phyloP scores from a whole-genome alignment of 2,797 vertebrate species.

The Sebastes ruberrimus region DNA sequence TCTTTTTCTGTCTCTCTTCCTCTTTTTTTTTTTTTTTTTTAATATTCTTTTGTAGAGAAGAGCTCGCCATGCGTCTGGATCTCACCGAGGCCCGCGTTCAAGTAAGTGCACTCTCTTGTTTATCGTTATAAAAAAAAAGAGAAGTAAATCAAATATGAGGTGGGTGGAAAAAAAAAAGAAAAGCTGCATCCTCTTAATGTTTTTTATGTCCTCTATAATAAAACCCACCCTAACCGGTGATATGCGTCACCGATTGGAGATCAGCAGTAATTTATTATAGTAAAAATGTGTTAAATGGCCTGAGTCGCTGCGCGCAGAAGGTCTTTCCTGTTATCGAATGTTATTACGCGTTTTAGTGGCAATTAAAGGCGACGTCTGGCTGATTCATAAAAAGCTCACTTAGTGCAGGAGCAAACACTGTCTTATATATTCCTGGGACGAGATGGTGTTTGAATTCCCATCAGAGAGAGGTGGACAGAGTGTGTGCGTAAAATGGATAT shows the following conservation, averaged over 20 bases:
- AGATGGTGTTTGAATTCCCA: slow-evolving; percentile 93
- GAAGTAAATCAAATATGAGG: slow-evolving; percentile 45
- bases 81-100: slow-evolving; percentile 97
- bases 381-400: slow-evolving; percentile 96
- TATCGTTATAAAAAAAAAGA: slow-evolving; percentile 25
- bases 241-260: slow-evolving; percentile 74
- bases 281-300: slow-evolving; percentile 81
- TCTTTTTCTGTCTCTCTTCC: slow-evolving; percentile 45
- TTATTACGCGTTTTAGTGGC: slow-evolving; percentile 90
- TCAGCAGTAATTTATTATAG: slow-evolving; percentile 77
- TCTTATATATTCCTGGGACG: slow-evolving; percentile 81
- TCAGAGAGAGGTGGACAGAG: slow-evolving; percentile 60
- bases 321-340: slow-evolving; percentile 85
- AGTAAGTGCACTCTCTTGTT: slow-evolving; percentile 84
- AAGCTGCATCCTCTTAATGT: slow-evolving; percentile 27
- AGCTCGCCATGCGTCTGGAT: slow-evolving; percentile 97
- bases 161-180: neutral
- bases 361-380: slow-evolving; percentile 90
- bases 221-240: slow-evolving; percentile 55
- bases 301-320: slow-evolving; percentile 62
- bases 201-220: slow-evolving; percentile 62
- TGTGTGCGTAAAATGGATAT: too few relatives aligned
- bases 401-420: slow-evolving; percentile 94
- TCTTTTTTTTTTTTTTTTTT: neutral
- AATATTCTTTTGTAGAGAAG: slow-evolving; percentile 87